These are phyloP conservation scores for Coelogynopora nodosa DNA, from an alignment of 2,888 invertebrate species.

Conservation along the genomic window DNA sequence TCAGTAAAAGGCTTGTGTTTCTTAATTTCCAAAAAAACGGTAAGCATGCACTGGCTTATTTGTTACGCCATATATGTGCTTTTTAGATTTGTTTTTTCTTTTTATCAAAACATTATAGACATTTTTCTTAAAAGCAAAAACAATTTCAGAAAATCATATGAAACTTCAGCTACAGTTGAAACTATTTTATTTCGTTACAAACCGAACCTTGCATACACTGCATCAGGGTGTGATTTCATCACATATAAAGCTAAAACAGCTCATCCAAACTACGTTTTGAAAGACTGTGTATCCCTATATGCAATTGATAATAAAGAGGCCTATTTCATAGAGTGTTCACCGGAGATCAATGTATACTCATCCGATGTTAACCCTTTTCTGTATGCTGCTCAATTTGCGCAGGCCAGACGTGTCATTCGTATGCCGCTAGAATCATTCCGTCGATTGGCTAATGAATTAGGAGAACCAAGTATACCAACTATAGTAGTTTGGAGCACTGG, in stretches of 20 bases:
- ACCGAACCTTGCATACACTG: background rate
- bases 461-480: slow-evolving; percentile 53
- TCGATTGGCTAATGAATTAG: slow-evolving; percentile 54
- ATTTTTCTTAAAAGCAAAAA: too few relatives aligned
- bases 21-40: too few relatives aligned
- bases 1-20: too few relatives aligned
- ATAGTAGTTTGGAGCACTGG: slow-evolving; percentile 53
- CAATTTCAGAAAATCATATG: background rate
- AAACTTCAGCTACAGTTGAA: background rate
- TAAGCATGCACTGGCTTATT: background rate
- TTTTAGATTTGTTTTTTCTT: background rate
- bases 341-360: slow-evolving; percentile 51
- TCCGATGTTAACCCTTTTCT: slow-evolving; percentile 49
- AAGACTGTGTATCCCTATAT: slow-evolving; percentile 53
- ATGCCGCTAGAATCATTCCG: slow-evolving; percentile 56
- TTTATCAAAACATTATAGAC: too few relatives aligned
- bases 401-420: slow-evolving; percentile 53
- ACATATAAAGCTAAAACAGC: slow-evolving; percentile 49
- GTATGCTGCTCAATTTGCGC: slow-evolving; percentile 53
- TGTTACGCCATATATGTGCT: background rate
- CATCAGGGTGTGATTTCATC: background rate
- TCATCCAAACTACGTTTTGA: slow-evolving; percentile 54
- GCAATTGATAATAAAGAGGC: slow-evolving; percentile 54
- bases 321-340: slow-evolving; percentile 53
- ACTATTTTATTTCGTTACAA: background rate